Evolutionary conservation across 1,140 invertebrate species (phyloP).

Genomic region (Neotoxoptera formosana): DNA sequence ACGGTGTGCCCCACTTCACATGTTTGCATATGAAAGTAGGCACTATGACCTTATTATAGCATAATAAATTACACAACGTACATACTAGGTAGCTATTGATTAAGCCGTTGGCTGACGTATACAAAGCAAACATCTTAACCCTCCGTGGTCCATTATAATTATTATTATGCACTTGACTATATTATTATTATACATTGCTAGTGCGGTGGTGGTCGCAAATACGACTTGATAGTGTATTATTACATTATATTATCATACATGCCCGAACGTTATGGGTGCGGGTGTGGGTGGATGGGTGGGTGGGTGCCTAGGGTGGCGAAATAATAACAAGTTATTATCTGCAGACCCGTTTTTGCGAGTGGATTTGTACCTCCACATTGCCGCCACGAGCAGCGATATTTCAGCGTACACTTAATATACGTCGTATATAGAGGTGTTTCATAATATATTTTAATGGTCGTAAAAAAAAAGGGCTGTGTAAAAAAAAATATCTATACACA

Average conservation of each 20-base stretch:
- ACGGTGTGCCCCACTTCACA: not conserved
- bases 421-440: not conserved
- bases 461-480: not conserved
- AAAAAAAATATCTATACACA: not conserved
- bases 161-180: not conserved
- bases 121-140: not conserved
- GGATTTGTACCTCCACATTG: not conserved
- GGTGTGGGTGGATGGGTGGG: too few species aligned
- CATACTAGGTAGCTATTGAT: not conserved
- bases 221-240: not conserved
- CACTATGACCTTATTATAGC: not conserved
- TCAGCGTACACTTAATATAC: not conserved
- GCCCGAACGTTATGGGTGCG: not conserved
- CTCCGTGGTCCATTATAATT: not conserved
- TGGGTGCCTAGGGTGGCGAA: not conserved
- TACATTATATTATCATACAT: not conserved
- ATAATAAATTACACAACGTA: not conserved
- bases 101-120: not conserved
- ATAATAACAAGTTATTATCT: constrained; percentile 20
- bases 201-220: not conserved
- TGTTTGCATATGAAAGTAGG: not conserved
- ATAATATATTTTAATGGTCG: not conserved
- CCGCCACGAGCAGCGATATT: not conserved
- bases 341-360: not conserved
- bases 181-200: too few species aligned